A percentile compares a stretch with the other conserved stretches of the same genome.
These are phyloP conservation scores for Gulo gulo DNA, from an alignment of 2,113 vertebrate genomes.

Conservation along the genomic window DNA sequence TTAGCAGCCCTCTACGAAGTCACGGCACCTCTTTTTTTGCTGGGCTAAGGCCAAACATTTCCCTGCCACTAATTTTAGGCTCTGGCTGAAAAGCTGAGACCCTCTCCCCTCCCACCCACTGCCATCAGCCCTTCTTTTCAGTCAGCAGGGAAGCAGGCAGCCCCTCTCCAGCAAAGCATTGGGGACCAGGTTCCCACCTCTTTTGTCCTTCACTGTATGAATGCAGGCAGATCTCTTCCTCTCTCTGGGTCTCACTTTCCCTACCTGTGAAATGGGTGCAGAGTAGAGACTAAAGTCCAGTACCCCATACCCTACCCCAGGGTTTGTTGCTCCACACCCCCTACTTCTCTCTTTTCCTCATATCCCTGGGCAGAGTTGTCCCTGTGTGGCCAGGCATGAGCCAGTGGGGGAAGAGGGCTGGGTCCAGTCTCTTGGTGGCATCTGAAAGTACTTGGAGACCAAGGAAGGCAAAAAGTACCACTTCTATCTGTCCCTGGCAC, in stretches of 20 bases:
- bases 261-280: constrained; percentile 1
- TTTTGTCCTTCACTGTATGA: background rate
- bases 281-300: background rate
- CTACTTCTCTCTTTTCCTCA: background rate
- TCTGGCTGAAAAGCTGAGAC: constrained; percentile 43
- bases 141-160: background rate
- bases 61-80: constrained; percentile 61
- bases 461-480: background rate
- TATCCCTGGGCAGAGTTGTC: background rate
- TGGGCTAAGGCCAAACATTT: constrained; percentile 54
- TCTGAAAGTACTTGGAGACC: background rate
- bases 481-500: background rate
- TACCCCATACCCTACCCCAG: background rate
- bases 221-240: background rate
- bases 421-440: background rate
- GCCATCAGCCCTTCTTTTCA: background rate
- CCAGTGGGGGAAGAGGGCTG: too few relatives aligned
- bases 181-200: background rate
- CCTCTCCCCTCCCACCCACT: background rate
- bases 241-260: constrained; percentile 22
- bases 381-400: background rate
- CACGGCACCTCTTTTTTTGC: constrained; percentile 30
- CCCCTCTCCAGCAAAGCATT: background rate
- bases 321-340: background rate
- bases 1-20: constrained; percentile 36